A percentile compares a stretch with the other conserved stretches of the same genome.
Evolutionary conservation across 2,888 invertebrate species (phyloP).

Genomic region (Punctoribates punctum): DNA sequence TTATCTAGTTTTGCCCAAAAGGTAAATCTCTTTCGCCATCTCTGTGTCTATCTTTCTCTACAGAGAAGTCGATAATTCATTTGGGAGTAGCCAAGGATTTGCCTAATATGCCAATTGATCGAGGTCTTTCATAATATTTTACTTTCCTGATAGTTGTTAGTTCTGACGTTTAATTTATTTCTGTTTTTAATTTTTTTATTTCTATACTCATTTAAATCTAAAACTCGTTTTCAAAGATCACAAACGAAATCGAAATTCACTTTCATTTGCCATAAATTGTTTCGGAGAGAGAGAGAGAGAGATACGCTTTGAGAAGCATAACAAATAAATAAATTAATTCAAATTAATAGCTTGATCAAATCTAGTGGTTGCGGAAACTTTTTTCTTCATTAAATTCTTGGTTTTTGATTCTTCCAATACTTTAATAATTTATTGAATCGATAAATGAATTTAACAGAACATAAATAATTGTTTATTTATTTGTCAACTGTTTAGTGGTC

Average conservation of each 20-base stretch:
- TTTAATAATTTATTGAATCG: too few species aligned
- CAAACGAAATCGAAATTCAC: not conserved
- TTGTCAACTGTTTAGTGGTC: not conserved
- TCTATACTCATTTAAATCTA: not conserved
- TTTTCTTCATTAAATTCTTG: too few species aligned
- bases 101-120: too few species aligned
- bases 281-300: too few species aligned
- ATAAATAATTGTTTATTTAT: not conserved
- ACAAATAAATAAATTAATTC: too few species aligned
- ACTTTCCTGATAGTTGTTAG: not conserved
- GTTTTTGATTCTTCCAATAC: too few species aligned
- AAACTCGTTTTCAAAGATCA: not conserved
- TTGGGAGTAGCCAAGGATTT: too few species aligned
- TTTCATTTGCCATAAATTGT: not conserved
- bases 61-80: not conserved
- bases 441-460: too few species aligned
- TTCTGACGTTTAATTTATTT: not conserved
- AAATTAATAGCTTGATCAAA: too few species aligned
- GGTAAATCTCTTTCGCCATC: not conserved
- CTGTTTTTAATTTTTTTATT: not conserved
- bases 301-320: too few species aligned
- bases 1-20: slow-evolving; percentile 10
- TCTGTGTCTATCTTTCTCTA: not conserved
- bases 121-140: not conserved
- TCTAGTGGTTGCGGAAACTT: too few species aligned